These are phyloP conservation scores for Echiichthys vipera DNA, from an alignment of 2,797 vertebrate genomes.

Conservation along the genomic window DNA sequence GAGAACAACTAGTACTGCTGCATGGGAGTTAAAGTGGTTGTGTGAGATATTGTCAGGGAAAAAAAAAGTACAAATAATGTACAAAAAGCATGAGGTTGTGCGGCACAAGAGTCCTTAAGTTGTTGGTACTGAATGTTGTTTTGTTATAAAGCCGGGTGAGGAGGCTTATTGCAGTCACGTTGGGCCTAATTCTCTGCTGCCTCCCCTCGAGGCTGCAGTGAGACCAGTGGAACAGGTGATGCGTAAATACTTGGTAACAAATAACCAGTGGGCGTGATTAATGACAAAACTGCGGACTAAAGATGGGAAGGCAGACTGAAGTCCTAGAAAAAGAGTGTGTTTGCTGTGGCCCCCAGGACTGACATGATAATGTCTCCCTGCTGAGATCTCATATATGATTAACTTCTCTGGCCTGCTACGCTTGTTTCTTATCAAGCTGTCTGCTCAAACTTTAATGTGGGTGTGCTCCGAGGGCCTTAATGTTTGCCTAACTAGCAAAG, in stretches of 20 bases:
- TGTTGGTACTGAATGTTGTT: constrained; percentile 12
- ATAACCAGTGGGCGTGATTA: constrained; percentile 12
- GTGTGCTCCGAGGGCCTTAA: constrained; percentile 1
- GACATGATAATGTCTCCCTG: background rate
- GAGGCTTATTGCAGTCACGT: constrained; percentile 43
- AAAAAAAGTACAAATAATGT: no score
- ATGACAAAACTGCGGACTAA: background rate
- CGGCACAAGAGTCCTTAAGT: constrained; percentile 24
- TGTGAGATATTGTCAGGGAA: no score
- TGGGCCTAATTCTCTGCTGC: constrained; percentile 33
- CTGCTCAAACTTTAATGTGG: constrained; percentile 19
- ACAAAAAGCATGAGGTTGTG: constrained; percentile 10
- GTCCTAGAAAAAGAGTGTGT: constrained; percentile 21
- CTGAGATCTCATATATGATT: constrained; percentile 30
- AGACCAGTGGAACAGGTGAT: constrained; percentile 24
- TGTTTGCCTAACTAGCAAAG: constrained; percentile 29
- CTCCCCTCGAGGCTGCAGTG: background rate
- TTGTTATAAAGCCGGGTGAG: constrained; percentile 19
- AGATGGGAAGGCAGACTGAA: no score
- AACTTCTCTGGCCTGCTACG: background rate
- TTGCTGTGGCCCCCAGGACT: background rate
- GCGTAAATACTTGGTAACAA: constrained; percentile 10
- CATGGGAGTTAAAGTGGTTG: no score
- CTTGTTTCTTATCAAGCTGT: constrained; percentile 4
- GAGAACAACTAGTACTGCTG: no score